Percentiles rank a stretch among this genome's conserved stretches.
phyloP scores from a whole-genome alignment of 1,140 invertebrate species.

The Lasaia peninsularis region DNA sequence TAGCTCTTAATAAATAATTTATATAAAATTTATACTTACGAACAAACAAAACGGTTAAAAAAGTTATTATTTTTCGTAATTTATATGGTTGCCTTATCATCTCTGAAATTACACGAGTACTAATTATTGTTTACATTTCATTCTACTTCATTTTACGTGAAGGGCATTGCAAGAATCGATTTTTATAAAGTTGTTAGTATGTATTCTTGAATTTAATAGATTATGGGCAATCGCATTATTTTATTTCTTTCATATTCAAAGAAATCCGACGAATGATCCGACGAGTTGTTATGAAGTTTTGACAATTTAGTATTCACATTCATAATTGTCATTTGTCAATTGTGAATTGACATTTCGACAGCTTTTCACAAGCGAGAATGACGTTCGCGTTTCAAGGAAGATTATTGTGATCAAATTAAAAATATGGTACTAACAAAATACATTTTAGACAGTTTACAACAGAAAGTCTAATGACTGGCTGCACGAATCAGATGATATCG shows the following conservation, averaged over 20 bases:
- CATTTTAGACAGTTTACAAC: too few species aligned
- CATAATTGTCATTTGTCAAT: background rate
- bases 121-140: constrained; percentile 42
- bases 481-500: too few species aligned
- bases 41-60: constrained; percentile 48
- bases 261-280: background rate
- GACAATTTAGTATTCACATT: too few species aligned
- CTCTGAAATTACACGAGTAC: constrained; percentile 41
- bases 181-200: background rate
- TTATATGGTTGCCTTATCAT: constrained; percentile 69
- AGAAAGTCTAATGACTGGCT: too few species aligned
- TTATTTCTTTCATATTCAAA: background rate
- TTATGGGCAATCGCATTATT: background rate
- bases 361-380: too few species aligned
- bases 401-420: too few species aligned
- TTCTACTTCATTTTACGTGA: constrained; percentile 14
- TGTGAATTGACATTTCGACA: constrained; percentile 8
- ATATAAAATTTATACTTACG: constrained; percentile 41
- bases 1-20: background rate
- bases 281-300: background rate
- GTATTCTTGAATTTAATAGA: background rate
- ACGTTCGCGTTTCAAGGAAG: too few species aligned
- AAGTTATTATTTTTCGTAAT: constrained; percentile 60
- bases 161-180: constrained; percentile 1
- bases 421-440: too few species aligned